Evolutionary conservation across 2,797 vertebrate genomes (phyloP).

Genomic region (Etheostoma nigrum): DNA sequence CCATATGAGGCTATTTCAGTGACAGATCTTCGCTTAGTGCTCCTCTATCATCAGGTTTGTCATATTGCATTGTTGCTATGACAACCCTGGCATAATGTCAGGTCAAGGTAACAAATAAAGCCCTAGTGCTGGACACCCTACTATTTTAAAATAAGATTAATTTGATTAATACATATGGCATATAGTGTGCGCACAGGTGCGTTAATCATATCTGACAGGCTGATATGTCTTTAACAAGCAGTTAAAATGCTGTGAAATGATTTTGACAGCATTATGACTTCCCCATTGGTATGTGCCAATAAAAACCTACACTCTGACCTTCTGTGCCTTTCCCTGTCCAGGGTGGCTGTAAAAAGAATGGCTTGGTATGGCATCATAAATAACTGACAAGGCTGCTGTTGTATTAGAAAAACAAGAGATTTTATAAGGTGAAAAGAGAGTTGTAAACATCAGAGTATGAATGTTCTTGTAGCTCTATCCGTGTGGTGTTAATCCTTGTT

Average conservation of each 20-base stretch:
- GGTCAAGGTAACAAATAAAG: constrained; percentile 55
- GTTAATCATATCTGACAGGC: constrained; percentile 38
- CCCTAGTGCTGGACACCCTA: constrained; percentile 29
- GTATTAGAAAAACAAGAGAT: constrained; percentile 60
- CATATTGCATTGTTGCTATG: constrained; percentile 91
- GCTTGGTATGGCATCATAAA: constrained; percentile 79
- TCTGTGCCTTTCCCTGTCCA: constrained; percentile 36
- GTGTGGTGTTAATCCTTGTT: constrained; percentile 16
- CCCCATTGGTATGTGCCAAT: constrained; percentile 60
- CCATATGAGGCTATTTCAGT: constrained; percentile 74
- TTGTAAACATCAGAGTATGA: constrained; percentile 45
- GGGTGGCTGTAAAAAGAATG: constrained; percentile 66
- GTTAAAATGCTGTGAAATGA: constrained; percentile 71
- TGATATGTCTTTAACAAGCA: constrained; percentile 66
- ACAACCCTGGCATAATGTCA: constrained; percentile 85
- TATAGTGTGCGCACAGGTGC: constrained; percentile 7
- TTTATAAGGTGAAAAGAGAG: constrained; percentile 59
- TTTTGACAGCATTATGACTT: constrained; percentile 64
- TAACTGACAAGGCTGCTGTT: constrained; percentile 64
- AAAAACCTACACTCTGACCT: constrained; percentile 74
- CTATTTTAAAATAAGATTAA: constrained; percentile 49
- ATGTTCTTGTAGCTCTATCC: constrained; percentile 16
- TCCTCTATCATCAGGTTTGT: constrained; percentile 89
- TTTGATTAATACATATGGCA: constrained; percentile 38
- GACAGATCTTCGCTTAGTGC: constrained; percentile 80